A percentile compares a stretch with the other conserved stretches of the same genome.
phyloP scores from a whole-genome alignment of 2,113 vertebrate species.

The Anguilla japonica region DNA sequence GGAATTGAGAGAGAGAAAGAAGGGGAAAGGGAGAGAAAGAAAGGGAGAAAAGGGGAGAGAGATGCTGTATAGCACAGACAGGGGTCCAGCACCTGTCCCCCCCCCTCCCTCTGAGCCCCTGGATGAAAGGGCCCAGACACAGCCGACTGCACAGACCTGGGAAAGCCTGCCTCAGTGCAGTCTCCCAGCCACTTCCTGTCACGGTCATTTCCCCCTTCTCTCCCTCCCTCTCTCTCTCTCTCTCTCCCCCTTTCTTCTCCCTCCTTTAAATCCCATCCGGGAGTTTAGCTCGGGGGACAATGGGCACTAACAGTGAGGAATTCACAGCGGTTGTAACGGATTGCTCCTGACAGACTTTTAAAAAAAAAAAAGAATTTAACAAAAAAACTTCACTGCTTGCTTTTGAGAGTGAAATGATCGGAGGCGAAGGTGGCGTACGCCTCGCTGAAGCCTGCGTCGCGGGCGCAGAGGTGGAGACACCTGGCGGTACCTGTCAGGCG shows the following conservation, averaged over 20 bases:
- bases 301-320: conserved; percentile 2
- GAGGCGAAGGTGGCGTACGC: neutral
- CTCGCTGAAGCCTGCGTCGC: neutral
- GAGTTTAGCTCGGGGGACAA: conserved; percentile 18
- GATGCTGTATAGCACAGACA: neutral
- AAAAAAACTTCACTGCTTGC: neutral
- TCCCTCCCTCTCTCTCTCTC: conserved; percentile 3
- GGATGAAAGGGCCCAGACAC: conserved; percentile 6
- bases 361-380: neutral
- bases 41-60: neutral
- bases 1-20: neutral
- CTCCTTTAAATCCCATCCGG: conserved; percentile 20
- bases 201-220: conserved; percentile 3
- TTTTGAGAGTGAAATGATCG: conserved; percentile 11
- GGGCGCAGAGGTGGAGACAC: neutral
- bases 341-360: neutral
- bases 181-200: neutral
- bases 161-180: neutral
- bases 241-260: neutral
- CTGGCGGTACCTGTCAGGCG: conserved; percentile 11
- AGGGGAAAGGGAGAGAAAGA: neutral
- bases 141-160: conserved; percentile 8
- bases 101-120: neutral
- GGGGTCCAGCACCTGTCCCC: neutral
- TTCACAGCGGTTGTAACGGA: neutral